Evolutionary conservation across 2,888 invertebrate species (phyloP), one percentile per base, ranked within the genome.

Genomic region (Apeira syringaria): DNA sequence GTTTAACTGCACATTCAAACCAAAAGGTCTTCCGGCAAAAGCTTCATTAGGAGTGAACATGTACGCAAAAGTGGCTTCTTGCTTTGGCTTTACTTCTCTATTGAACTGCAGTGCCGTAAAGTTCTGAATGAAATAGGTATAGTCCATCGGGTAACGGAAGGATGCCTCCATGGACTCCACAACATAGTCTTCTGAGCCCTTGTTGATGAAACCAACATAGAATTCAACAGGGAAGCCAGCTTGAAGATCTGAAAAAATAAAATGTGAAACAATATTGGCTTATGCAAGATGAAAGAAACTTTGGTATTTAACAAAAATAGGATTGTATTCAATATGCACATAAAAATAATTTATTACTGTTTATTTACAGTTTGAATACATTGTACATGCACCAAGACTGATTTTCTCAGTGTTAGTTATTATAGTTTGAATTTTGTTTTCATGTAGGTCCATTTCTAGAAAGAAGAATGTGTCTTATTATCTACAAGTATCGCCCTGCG

Each of bases 61-160:
- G 85, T 99, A 99, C 13, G 96, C 95, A 41, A 99, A 94, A 0
- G 99, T 98, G 1, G 98, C 98, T 84, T 99, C 98, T 57, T 97
- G 95, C 38, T 94, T 93, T 0, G 99, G 96, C 62, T 96, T 95
- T 0, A 99, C 97, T 59, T 95, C 92, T 60, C 95, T 94, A 72
- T 97, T 95, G 85, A 96, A 98, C 1, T 94, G 93, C 64, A 97
- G 92, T 0, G 97, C 95, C 0, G 99, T 97, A 90, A 99, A 99
- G 89, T 99, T 99, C 87, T 99, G 99, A 59, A 99, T 98, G 88
- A 96, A 97, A 87, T 97, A 99, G 59, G 95, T 97, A 89, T 97
- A 99, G 86, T 99, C 99, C 95, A 98, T 97, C 5, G 99, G 99
- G 76, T 99, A 99, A 61, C 99, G 95, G 94, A 99, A 99, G 0